Evolutionary conservation across 2,888 invertebrate species (phyloP).

Genomic region (Cephonodes hylas): DNA sequence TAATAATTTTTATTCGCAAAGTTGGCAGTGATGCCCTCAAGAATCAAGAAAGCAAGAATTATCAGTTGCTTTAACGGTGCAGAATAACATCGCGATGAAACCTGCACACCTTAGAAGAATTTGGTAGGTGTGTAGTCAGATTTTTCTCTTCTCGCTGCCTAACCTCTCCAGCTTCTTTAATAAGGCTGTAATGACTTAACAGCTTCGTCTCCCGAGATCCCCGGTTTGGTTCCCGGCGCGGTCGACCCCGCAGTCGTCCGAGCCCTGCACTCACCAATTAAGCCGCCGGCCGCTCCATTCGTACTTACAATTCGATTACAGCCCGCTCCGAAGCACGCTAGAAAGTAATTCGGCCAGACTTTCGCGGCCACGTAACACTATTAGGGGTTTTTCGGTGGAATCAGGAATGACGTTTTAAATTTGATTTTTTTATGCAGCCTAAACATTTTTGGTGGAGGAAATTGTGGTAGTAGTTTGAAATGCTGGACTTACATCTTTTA

Average conservation of each 20-base stretch:
- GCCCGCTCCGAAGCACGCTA: conserved; percentile 40
- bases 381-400: conserved; percentile 33
- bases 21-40: no score
- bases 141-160: no score
- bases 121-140: no score
- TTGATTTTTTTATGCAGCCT: background rate
- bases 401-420: conserved; percentile 15
- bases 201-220: background rate
- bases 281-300: conserved; percentile 38
- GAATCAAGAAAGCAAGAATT: no score
- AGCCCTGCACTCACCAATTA: conserved; percentile 43
- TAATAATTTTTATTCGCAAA: no score
- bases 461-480: background rate
- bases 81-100: no score
- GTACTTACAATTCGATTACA: conserved; percentile 51
- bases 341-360: conserved; percentile 56
- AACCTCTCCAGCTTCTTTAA: background rate
- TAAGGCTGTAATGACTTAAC: background rate
- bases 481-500: no score
- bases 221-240: no score
- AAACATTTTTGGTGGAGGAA: background rate
- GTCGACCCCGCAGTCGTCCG: conserved; percentile 24
- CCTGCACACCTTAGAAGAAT: no score
- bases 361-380: conserved; percentile 36
- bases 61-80: no score